phyloP scores from a whole-genome alignment of 2,888 invertebrate genomes.

The Mimas tiliae region DNA sequence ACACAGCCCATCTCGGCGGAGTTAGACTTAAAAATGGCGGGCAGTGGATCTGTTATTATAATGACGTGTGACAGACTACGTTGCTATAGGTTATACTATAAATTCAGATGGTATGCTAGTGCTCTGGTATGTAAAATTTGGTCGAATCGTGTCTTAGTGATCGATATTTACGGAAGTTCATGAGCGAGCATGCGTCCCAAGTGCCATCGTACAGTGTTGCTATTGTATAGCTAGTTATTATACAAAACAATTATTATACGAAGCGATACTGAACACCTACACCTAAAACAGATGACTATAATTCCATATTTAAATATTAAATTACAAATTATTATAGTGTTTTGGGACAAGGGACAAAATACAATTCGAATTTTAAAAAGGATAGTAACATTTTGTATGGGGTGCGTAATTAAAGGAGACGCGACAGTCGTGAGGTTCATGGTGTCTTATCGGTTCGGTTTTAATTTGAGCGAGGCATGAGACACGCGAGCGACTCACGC shows the following conservation, averaged over 20 bases:
- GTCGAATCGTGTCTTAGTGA: no score
- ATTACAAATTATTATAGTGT: conserved; percentile 28
- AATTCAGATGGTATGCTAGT: no score
- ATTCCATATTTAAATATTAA: conserved; percentile 26
- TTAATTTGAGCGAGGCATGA: conserved; percentile 81
- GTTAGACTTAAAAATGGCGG: no score
- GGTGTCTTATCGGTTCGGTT: conserved; percentile 79
- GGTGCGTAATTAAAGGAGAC: conserved; percentile 84
- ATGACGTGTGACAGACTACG: no score
- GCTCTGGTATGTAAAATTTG: no score
- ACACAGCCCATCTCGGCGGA: no score
- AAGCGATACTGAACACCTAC: not conserved
- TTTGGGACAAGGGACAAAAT: conserved; percentile 31
- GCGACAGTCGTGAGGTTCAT: conserved; percentile 80
- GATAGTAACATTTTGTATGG: conserved; percentile 74
- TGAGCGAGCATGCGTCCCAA: no score
- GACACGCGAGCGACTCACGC: conserved; percentile 82
- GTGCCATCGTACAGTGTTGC: no score
- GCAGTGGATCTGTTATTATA: no score
- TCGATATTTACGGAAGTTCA: no score
- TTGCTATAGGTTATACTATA: no score
- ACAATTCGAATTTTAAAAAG: conserved; percentile 62
- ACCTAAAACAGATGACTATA: not conserved
- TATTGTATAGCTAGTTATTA: not conserved
- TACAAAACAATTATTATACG: not conserved